Evolutionary conservation across 2,113 vertebrate genomes (phyloP).

Genomic region (Sus scrofa): T2T-Sscrofa CM000813.6:151951001-151951500

Average conservation of each 20-base stretch:
- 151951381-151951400: too few species aligned
- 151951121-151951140: constrained; percentile 30
- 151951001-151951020: not conserved
- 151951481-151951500: not conserved
- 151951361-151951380: too few species aligned
- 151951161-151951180: not conserved
- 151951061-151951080: not conserved
- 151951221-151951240: not conserved
- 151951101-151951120: not conserved
- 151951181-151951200: not conserved
- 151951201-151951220: not conserved
- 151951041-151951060: not conserved
- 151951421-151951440: too few species aligned
- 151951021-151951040: not conserved
- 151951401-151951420: too few species aligned
- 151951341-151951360: too few species aligned
- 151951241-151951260: not conserved
- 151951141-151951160: constrained; percentile 24
- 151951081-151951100: not conserved
- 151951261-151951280: not conserved
- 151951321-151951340: too few species aligned
- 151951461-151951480: too few species aligned
- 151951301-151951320: not conserved
- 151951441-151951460: too few species aligned
- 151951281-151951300: not conserved